A percentile compares a stretch with the other conserved stretches of the same genome.
Conservation (phyloP, 2,113 vertebrate species). For the Coregonus clupeaformis region DNA sequence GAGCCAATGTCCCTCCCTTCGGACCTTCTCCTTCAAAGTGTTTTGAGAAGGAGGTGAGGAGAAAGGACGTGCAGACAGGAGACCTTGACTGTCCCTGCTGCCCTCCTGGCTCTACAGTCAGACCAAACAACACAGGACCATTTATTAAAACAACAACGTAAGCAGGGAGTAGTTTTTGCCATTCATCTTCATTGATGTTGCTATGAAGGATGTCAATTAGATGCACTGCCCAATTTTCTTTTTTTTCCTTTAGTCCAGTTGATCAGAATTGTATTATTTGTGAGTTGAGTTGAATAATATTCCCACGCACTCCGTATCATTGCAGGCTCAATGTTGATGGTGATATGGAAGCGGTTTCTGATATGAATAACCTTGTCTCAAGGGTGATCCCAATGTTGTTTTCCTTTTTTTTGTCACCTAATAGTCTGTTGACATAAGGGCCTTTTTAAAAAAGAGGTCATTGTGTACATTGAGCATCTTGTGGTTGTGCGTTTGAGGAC, state of each 20-base stretch:
- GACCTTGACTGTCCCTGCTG: not conserved
- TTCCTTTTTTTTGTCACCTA: not conserved
- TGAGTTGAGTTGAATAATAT: not conserved
- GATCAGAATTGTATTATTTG: too few relatives aligned
- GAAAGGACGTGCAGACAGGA: not conserved
- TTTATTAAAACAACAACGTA: not conserved
- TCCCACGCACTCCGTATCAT: slow-evolving; percentile 3
- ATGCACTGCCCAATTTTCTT: not conserved
- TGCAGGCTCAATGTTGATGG: not conserved
- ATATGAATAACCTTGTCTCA: not conserved
- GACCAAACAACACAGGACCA: not conserved
- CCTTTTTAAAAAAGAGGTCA: slow-evolving; percentile 57
- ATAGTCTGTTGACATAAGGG: slow-evolving; percentile 44
- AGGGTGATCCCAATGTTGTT: slow-evolving; percentile 9
- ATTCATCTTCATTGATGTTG: not conserved
- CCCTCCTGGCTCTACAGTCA: not conserved
- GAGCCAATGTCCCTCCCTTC: too few relatives aligned
- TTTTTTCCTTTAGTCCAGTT: not conserved
- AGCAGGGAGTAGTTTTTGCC: not conserved
- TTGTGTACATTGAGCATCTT: slow-evolving; percentile 48
- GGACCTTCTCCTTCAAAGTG: too few relatives aligned
- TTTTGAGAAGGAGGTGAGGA: too few relatives aligned
- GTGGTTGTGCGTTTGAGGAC: slow-evolving; percentile 52
- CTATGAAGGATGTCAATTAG: not conserved
- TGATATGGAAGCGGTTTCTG: slow-evolving; percentile 2